Conservation (phyloP, 2,113 vertebrate genomes). For the Phalacrocorax aristotelis region DNA sequence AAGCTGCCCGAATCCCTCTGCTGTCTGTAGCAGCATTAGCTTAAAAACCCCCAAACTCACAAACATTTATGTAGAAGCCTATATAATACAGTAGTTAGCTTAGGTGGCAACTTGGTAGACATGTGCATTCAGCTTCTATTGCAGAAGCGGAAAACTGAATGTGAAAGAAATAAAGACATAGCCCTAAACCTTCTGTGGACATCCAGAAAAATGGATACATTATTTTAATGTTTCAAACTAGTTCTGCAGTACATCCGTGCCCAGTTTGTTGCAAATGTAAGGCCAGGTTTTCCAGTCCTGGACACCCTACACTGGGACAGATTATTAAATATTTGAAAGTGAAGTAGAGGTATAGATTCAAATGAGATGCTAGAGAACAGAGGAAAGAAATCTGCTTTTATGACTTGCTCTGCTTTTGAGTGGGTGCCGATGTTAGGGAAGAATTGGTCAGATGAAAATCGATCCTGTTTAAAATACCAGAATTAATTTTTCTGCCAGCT, state of each 20-base stretch:
- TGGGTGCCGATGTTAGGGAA: neutral
- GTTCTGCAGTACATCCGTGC: neutral
- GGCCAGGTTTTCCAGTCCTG: neutral
- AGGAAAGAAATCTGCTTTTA: neutral
- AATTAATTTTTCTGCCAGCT: neutral
- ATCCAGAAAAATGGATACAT: neutral
- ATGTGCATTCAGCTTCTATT: neutral
- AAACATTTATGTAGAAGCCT: neutral
- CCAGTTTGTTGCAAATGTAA: neutral
- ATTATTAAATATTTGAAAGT: neutral
- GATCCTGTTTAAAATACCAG: neutral
- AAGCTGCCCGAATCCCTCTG: neutral
- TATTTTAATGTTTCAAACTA: neutral
- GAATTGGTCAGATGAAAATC: neutral
- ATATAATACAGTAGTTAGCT: neutral
- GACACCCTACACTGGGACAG: neutral
- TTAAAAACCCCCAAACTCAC: neutral
- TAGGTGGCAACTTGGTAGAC: neutral
- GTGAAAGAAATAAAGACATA: neutral
- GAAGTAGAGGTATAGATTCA: neutral
- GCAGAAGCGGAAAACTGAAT: neutral
- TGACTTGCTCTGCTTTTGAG: neutral
- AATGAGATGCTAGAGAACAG: neutral
- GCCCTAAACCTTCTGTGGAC: neutral
- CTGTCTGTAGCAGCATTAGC: neutral